phyloP scores from a whole-genome alignment of 2,113 vertebrate species.

The Entelurus aequoreus region DNA sequence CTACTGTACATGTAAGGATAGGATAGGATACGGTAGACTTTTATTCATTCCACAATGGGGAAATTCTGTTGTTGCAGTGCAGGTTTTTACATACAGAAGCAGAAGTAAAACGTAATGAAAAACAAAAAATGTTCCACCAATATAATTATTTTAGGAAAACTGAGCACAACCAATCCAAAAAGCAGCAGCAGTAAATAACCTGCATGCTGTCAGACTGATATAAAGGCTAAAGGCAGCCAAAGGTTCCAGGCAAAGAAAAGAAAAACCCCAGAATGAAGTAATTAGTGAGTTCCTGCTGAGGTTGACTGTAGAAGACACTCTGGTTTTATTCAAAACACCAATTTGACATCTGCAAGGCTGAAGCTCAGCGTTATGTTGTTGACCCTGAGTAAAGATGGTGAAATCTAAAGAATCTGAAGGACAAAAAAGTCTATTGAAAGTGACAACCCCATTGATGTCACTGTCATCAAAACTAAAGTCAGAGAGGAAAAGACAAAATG shows the following conservation, averaged over 20 bases:
- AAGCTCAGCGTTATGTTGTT: background rate
- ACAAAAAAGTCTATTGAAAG: no score
- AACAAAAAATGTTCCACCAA: no score
- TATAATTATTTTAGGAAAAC: no score
- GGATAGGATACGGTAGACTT: no score
- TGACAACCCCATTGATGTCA: background rate
- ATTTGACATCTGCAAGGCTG: no score
- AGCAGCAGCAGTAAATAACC: background rate
- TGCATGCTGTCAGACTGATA: background rate
- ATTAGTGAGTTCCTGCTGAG: constrained; percentile 15
- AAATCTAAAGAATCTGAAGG: constrained; percentile 16
- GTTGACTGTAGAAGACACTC: constrained; percentile 38
- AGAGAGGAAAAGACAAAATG: no score
- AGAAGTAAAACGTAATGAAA: no score
- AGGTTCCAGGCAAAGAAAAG: constrained; percentile 10
- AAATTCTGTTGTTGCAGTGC: no score
- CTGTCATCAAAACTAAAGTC: background rate
- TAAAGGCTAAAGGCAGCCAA: constrained; percentile 4
- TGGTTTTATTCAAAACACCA: no score
- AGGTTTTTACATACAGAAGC: no score
- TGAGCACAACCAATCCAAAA: background rate
- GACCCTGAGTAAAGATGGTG: constrained; percentile 46
- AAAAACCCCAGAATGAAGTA: background rate
- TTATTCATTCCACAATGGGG: no score
- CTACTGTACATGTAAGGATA: no score